A percentile compares a stretch with the other conserved stretches of the same genome.
phyloP scores from a whole-genome alignment of 2,888 invertebrate genomes.

The Drosophila gaucha region DNA sequence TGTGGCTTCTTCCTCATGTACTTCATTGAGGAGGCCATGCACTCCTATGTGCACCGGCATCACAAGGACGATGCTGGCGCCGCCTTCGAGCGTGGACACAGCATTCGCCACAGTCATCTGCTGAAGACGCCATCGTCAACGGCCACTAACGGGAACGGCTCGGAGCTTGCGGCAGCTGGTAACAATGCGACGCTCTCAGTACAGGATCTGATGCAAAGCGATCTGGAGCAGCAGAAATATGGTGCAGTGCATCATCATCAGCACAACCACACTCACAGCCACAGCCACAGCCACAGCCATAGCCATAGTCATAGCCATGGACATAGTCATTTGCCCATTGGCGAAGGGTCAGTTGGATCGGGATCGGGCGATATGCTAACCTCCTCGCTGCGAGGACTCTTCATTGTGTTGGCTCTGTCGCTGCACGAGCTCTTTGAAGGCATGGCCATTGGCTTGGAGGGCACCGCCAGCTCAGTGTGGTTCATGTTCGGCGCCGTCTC shows the following conservation, averaged over 20 bases:
- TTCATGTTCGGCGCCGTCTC: constrained; percentile 94
- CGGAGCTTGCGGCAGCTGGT: constrained; percentile 25
- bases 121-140: constrained; percentile 50
- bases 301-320: constrained; percentile 41
- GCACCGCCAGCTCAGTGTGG: constrained; percentile 87
- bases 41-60: constrained; percentile 88
- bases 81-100: constrained; percentile 83
- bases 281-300: constrained; percentile 40
- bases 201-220: constrained; percentile 72
- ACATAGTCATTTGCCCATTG: constrained; percentile 74
- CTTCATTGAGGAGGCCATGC: constrained; percentile 92
- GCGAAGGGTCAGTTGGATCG: constrained; percentile 81
- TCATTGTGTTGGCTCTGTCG: constrained; percentile 91
- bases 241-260: constrained; percentile 62
- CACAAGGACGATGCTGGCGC: constrained; percentile 67
- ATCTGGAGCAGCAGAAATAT: constrained; percentile 70
- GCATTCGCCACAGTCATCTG: constrained; percentile 82
- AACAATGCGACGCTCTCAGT: constrained; percentile 59
- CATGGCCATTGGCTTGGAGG: constrained; percentile 91
- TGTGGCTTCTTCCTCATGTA: constrained; percentile 91
- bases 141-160: constrained; percentile 1
- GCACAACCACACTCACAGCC: constrained; percentile 29
- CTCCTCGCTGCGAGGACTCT: constrained; percentile 88
- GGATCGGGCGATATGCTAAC: constrained; percentile 76
- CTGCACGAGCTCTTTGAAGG: constrained; percentile 95